Conservation (phyloP, 1,140 invertebrate genomes). For the Octopus sinensis region DNA sequence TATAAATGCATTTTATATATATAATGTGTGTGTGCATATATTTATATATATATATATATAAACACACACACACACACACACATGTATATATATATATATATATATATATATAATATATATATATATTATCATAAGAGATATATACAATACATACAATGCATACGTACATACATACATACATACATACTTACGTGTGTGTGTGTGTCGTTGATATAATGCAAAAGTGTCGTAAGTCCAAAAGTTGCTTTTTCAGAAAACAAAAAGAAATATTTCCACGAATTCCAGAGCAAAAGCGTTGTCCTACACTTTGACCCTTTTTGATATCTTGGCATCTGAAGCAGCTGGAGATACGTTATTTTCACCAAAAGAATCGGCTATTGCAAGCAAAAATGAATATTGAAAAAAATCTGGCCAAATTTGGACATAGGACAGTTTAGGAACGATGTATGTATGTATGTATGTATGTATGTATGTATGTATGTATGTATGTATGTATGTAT, state of each 20-base stretch:
- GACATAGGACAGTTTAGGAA: too few relatives aligned
- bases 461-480: neutral
- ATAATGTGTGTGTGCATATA: neutral
- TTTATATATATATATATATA: neutral
- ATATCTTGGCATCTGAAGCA: too few relatives aligned
- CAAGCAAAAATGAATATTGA: too few relatives aligned
- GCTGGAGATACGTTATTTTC: too few relatives aligned
- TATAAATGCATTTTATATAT: neutral
- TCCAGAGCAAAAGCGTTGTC: too few relatives aligned
- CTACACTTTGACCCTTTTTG: too few relatives aligned
- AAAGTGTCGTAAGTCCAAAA: neutral
- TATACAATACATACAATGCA: neutral
- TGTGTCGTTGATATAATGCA: neutral
- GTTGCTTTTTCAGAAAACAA: neutral
- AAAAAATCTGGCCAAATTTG: too few relatives aligned
- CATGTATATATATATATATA: neutral
- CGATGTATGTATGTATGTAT: neutral
- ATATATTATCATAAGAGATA: neutral
- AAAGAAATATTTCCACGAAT: neutral
- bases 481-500: neutral
- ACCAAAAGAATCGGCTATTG: too few relatives aligned
- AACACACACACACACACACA: neutral
- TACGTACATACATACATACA: neutral
- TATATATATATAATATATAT: slow-evolving; percentile 5
- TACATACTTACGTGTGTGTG: neutral